These are phyloP conservation scores for Hemicentrotus pulcherrimus DNA, from an alignment of 35 echinoderm and acorn worm genomes.

Conservation along the genomic window DNA sequence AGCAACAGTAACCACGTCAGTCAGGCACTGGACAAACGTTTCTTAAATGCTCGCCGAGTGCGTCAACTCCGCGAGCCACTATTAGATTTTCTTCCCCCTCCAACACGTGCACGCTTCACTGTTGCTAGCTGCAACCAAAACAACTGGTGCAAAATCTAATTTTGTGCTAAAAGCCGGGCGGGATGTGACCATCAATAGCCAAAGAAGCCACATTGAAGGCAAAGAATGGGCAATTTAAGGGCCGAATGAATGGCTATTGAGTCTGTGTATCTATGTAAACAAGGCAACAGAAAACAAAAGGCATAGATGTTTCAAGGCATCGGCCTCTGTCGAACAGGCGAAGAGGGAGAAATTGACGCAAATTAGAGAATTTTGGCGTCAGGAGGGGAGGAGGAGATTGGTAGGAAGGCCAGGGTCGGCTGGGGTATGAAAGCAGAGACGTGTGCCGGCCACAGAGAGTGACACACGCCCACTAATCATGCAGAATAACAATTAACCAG, in stretches of 20 bases:
- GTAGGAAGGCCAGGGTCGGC: slow-evolving; percentile 4
- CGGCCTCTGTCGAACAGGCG: not conserved
- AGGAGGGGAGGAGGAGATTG: slow-evolving; percentile 7
- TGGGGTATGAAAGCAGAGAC: slow-evolving; percentile 14
- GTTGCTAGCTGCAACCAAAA: slow-evolving; percentile 40
- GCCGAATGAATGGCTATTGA: slow-evolving; percentile 8
- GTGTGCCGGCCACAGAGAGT: slow-evolving; percentile 25
- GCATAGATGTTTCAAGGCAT: slow-evolving; percentile 14
- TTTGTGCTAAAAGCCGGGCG: slow-evolving; percentile 12
- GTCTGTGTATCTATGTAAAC: slow-evolving; percentile 28
- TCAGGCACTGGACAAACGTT: slow-evolving; percentile 25
- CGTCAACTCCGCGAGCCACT: not conserved
- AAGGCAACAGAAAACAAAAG: slow-evolving; percentile 35
- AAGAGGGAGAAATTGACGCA: slow-evolving; percentile 24
- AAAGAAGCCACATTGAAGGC: not conserved
- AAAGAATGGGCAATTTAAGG: slow-evolving; percentile 26
- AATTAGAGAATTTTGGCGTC: slow-evolving; percentile 22
- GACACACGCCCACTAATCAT: slow-evolving; percentile 45
- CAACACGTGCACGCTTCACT: slow-evolving; percentile 2
- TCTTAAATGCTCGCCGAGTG: slow-evolving; percentile 27
- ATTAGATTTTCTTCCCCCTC: not conserved
- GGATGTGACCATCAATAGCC: slow-evolving; percentile 34
- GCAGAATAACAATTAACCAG: slow-evolving; percentile 46
- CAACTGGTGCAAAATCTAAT: slow-evolving; percentile 41
- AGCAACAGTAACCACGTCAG: slow-evolving; percentile 36